Evolutionary conservation across 2,797 vertebrate genomes (phyloP).

Genomic region (Enteromius thamalakanensis): DNA sequence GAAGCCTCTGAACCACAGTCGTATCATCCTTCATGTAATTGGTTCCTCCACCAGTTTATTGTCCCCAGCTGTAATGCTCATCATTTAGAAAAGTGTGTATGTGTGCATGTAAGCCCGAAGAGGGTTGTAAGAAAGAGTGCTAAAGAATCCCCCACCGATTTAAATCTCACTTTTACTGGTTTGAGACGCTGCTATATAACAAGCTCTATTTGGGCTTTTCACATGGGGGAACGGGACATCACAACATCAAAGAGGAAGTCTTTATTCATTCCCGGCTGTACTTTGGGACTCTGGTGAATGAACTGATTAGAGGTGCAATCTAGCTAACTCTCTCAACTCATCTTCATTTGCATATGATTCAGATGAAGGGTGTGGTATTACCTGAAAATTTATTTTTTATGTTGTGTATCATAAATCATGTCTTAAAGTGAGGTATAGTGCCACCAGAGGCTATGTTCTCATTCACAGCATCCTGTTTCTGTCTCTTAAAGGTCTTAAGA

Average conservation of each 20-base stretch:
- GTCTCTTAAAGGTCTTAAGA: slow-evolving; percentile 44
- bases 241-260: slow-evolving; percentile 23
- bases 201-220: slow-evolving; percentile 13
- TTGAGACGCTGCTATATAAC: background rate
- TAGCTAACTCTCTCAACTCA: slow-evolving; percentile 25
- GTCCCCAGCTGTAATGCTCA: slow-evolving; percentile 89
- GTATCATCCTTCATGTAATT: slow-evolving; percentile 90
- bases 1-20: slow-evolving; percentile 86
- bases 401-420: slow-evolving; percentile 45
- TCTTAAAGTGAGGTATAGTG: slow-evolving; percentile 11
- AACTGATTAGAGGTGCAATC: slow-evolving; percentile 19
- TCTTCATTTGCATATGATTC: slow-evolving; percentile 38
- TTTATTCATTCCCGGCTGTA: slow-evolving; percentile 5
- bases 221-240: slow-evolving; percentile 17
- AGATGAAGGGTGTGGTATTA: slow-evolving; percentile 24
- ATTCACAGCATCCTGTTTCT: slow-evolving; percentile 41
- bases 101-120: slow-evolving; percentile 16
- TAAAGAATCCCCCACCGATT: slow-evolving; percentile 7
- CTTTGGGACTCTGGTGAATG: slow-evolving; percentile 27
- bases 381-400: slow-evolving; percentile 22
- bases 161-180: slow-evolving; percentile 1
- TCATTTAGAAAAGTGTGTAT: slow-evolving; percentile 66
- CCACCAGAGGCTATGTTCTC: slow-evolving; percentile 32
- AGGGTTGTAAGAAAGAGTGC: slow-evolving; percentile 31
- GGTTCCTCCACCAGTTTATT: slow-evolving; percentile 91